These are phyloP conservation scores for Muschampia plurimacula DNA, from an alignment of 2,888 invertebrate species.

Conservation along the genomic window DNA sequence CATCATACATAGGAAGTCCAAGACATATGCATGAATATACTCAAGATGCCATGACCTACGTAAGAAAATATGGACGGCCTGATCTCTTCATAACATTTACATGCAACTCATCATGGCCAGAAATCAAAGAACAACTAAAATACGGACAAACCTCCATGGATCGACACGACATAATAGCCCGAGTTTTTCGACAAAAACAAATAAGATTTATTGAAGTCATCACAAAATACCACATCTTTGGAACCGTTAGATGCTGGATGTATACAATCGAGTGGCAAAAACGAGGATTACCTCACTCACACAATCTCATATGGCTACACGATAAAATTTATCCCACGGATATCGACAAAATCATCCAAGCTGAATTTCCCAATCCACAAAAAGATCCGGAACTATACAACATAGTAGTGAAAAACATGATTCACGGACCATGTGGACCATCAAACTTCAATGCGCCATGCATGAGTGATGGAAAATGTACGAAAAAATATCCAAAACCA, in stretches of 20 bases:
- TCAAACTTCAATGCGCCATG: neutral
- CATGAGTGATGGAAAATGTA: conserved; percentile 10
- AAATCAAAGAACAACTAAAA: conserved; percentile 14
- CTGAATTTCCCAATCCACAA: neutral
- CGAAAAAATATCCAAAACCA: conserved; percentile 1
- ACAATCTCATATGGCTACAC: conserved; percentile 23
- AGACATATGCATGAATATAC: too few species aligned
- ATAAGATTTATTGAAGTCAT: conserved; percentile 15
- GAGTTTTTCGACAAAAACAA: conserved; percentile 14
- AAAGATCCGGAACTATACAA: neutral
- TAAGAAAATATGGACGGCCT: too few species aligned
- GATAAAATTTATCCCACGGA: neutral
- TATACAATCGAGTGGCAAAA: conserved; percentile 22
- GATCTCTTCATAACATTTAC: too few species aligned
- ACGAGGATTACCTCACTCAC: conserved; percentile 20
- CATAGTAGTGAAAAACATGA: conserved; percentile 4
- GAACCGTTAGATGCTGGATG: conserved; percentile 23
- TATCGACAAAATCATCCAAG: neutral
- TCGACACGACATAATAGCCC: conserved; percentile 9
- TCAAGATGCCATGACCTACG: too few species aligned
- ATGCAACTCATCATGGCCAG: too few species aligned
- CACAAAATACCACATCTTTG: conserved; percentile 25
- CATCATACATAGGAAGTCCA: too few species aligned
- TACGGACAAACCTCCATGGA: conserved; percentile 12
- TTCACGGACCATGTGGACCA: conserved; percentile 4